Conservation (phyloP, 2,113 vertebrate genomes). For the Noctilio leporinus region DNA sequence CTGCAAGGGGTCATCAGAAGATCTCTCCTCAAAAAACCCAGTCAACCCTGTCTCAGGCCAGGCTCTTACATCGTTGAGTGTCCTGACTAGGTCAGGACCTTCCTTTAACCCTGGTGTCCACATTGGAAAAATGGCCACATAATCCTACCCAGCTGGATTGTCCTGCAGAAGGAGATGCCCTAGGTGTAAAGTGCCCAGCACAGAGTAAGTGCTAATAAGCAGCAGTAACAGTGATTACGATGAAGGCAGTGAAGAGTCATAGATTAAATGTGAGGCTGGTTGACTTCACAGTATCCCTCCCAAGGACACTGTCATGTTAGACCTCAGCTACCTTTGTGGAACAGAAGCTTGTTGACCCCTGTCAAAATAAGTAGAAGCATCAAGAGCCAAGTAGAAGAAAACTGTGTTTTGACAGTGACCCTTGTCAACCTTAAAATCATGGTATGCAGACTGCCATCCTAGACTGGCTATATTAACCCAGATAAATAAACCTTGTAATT, state of each 20-base stretch:
- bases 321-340: background rate
- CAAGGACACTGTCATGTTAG: background rate
- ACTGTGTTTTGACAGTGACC: background rate
- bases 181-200: background rate
- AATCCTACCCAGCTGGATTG: background rate
- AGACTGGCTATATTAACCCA: background rate
- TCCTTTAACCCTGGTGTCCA: background rate
- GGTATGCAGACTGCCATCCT: background rate
- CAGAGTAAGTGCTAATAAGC: background rate
- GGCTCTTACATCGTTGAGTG: background rate
- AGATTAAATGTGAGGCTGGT: background rate
- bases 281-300: background rate
- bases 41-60: background rate
- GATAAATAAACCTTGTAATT: background rate
- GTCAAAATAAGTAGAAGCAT: background rate
- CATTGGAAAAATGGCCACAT: background rate
- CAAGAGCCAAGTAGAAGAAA: background rate
- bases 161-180: background rate
- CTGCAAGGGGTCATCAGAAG: background rate
- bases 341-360: background rate
- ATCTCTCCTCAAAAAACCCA: background rate
- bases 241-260: background rate
- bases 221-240: background rate
- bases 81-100: background rate
- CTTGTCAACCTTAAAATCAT: background rate